These are phyloP conservation scores for Theretra japonica DNA, from an alignment of 2,888 invertebrate genomes.

Conservation along the genomic window DNA sequence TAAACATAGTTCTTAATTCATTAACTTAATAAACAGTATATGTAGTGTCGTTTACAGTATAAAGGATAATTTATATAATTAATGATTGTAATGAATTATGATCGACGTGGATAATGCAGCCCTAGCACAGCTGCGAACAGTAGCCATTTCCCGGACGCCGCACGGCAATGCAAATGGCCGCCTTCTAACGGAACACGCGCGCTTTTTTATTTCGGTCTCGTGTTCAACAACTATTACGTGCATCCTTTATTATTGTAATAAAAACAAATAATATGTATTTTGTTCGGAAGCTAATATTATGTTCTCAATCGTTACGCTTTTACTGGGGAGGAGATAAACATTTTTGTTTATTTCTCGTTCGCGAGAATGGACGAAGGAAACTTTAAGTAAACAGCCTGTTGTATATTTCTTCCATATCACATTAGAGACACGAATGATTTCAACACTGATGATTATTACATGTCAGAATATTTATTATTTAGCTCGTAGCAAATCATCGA, in stretches of 20 bases:
- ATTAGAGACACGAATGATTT: background rate
- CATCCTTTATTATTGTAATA: constrained; percentile 31
- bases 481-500: background rate
- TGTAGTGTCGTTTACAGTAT: too few species aligned
- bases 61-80: background rate
- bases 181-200: constrained; percentile 53
- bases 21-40: too few species aligned
- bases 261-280: constrained; percentile 30
- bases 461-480: background rate
- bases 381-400: background rate
- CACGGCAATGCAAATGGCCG: constrained; percentile 61
- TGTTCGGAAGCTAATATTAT: constrained; percentile 22
- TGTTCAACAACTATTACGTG: constrained; percentile 41
- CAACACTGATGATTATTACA: background rate
- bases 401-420: background rate
- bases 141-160: constrained; percentile 59
- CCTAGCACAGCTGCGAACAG: constrained; percentile 37
- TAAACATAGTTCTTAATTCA: too few species aligned
- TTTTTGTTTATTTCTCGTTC: background rate
- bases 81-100: constrained; percentile 15
- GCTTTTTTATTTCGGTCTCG: constrained; percentile 54
- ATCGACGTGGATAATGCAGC: constrained; percentile 4
- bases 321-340: constrained; percentile 21
- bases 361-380: background rate
- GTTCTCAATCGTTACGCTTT: constrained; percentile 20